A percentile compares a stretch with the other conserved stretches of the same genome.
Conservation (phyloP, 2,888 invertebrate species). For the Gasteruption jaculator region DNA sequence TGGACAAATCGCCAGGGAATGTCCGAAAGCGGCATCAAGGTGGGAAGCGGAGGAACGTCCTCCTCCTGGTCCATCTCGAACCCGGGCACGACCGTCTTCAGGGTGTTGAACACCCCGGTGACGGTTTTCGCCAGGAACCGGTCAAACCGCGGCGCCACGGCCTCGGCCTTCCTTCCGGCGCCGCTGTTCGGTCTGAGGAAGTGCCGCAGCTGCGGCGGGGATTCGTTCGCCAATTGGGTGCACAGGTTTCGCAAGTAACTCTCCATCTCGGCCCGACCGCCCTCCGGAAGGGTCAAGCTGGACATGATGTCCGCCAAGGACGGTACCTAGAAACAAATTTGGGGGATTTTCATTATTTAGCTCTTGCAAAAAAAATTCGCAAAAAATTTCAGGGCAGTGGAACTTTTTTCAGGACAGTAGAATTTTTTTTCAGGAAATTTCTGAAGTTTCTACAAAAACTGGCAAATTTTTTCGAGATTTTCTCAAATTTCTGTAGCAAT, state of each 20-base stretch:
- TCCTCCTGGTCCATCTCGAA: conserved; percentile 51
- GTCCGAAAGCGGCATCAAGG: conserved; percentile 42
- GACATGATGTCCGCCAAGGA: conserved; percentile 33
- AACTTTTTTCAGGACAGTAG: background rate
- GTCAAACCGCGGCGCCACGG: conserved; percentile 56
- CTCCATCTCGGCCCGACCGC: conserved; percentile 43
- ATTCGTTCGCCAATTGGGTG: conserved; percentile 36
- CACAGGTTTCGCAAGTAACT: conserved; percentile 40
- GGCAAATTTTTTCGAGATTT: too few relatives aligned
- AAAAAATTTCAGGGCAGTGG: background rate
- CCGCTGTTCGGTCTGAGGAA: conserved; percentile 45
- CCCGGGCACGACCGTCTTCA: conserved; percentile 66
- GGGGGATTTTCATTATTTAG: too few relatives aligned
- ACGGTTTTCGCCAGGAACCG: conserved; percentile 73
- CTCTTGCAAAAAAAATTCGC: background rate
- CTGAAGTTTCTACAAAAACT: too few relatives aligned
- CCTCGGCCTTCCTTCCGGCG: conserved; percentile 49
- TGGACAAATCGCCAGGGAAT: conserved; percentile 54
- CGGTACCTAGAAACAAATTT: conserved; percentile 29
- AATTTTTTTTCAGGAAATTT: too few relatives aligned
- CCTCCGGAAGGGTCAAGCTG: conserved; percentile 40
- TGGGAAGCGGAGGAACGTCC: conserved; percentile 35
- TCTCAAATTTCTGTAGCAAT: too few relatives aligned
- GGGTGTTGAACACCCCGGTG: conserved; percentile 73
- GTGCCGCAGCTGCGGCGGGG: conserved; percentile 40